Base-by-base conservation (phyloP, 2,797 vertebrate species). In the Gouania willdenowi region DNA sequence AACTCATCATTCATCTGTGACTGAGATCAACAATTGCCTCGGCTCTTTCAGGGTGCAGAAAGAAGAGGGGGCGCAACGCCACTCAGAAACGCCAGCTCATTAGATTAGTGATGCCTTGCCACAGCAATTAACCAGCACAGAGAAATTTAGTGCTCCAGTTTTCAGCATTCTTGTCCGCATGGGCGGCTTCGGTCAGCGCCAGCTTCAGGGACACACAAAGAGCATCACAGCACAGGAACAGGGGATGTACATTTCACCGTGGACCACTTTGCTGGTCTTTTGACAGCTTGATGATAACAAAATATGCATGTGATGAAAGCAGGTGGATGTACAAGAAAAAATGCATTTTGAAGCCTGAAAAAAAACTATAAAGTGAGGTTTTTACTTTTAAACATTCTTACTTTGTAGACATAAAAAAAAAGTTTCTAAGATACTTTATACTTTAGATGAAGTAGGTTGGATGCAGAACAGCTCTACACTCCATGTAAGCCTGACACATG, bases 1-100 rank as follows among this genome's bases (percentile, higher is more conserved):
- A 87, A 85, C 82, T 83, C 82, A 86, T 89, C 89, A 91, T 92
- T 93, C 89, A 90, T 92, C 80, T 82, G 85, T 76, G 65, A 80
- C 77, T 72, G 84, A 89, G 85, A 83, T 79, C 61, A n/a, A 59
- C 75, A 88, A 88, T 91, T 83, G 87, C 77, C 65, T 78, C 56
- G 53, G 18, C 63, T 80, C 76, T 79, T 67, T 73, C 13, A 56
- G 54, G 48, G 56, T 42, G 33, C 30, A 67, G 44, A 75, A 46
- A 71, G 49, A 73, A 67, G 47, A 66, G 62, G 65, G 57, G 55
- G 71, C 52, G 53, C 27, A 28, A 53, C 14, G 29, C 61, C 54
- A 51, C 66, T 57, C 53, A 55, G 62, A 66, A 82, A 74, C 42
- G 16, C 66, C 69, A 56, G 65, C 85, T 89, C 88, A 84, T 89